Base-by-base conservation (phyloP, 2,113 vertebrate genomes). In the Phylloscopus trochiloides region DNA sequence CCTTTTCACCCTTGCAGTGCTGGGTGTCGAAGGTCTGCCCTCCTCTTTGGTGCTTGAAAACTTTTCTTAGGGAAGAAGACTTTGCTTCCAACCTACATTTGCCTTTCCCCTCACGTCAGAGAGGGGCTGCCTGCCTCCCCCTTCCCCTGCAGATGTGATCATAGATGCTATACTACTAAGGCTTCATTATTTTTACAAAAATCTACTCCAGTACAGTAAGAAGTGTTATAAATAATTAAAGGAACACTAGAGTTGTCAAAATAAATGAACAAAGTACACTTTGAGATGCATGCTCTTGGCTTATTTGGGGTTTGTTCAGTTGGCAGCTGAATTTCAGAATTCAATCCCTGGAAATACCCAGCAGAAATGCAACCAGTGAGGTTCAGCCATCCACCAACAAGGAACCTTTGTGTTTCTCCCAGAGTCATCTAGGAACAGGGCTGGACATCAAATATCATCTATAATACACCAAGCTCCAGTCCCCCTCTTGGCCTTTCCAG, bases 151-250 rank as follows among this genome's bases (percentile, higher is more conserved):
- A 97, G 88, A 93, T 74, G 82, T 83, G 90, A 90, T 86, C 25
- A 13, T 73, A 21, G 95, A 76, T 67, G 85, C 94, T 80, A 28
- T 43, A 67, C 90, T 92, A 88, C 94, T 94, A 95, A 94, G 93
- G 40, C 88, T 96, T 97, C 96, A 92, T 96, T 96, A 97, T 88
- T 97, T 97, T 97, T 95, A 96, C 93, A 96, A 92, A 97, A 94
- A 96, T 94, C 92, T 70, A 94, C 96, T 96, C 96, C 94, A 67
- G 90, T 86, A 86, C 11, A 67, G 95, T 92, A 94, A 74, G 94
- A 95, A 96, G 88, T 65, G 82, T 92, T 94, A 96, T 97, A 93
- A 97, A 96, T 97, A 97, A 95, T 96, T 95, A 90, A 97, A 96
- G 92, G 91, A 96, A 94, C 96, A 95, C 85, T 86, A 57, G 88